Evolutionary conservation across 2,797 vertebrate genomes (phyloP), one percentile per base, ranked within the genome.

Genomic region (Intellagama lesueurii): DNA sequence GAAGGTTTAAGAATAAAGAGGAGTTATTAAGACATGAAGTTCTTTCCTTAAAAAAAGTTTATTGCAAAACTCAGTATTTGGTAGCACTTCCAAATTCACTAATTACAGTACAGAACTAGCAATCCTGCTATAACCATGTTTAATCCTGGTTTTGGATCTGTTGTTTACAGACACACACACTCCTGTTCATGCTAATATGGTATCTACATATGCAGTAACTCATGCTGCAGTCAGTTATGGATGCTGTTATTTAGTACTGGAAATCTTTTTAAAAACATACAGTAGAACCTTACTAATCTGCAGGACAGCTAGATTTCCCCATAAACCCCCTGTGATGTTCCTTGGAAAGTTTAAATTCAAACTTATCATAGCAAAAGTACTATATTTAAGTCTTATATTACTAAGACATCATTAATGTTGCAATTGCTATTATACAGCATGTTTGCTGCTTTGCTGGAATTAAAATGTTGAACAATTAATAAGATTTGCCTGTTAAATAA

Each of bases 61-160:
- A 97, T 97, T 97, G 96, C 95, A 97, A 97, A 97, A 96, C 88
- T 96, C 93, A 94, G 93, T 95, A 93, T 94, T 94, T 95, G 90
- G 94, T 96, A 95, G 88, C 95, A 95, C 94, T 97, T 96, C 95
- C 95, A 96, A 95, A 93, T 94, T 94, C 92, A 89, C 90, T 85
- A n/a, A 79, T 91, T 95, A 89, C 11, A 73, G 94, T 95, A 96
- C 94, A 93, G 93, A 95, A 87, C 88, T 85, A 91, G 94, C 90
- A 89, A 77, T 95, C 92, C 90, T 90, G 73, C 83, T 95, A 85
- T 76, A 64, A 91, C 92, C 24, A 68, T 91, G 7, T 94, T 92
- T 90, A 94, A 92, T 70, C 89, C 91, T 85, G 81, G 89, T 90
- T 87, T 90, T 79, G 91, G 93, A 91, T 94, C 90, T 91, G 90